Base-by-base conservation (phyloP, 2,797 vertebrate species). In the Chaetodon trifasciatus region DNA sequence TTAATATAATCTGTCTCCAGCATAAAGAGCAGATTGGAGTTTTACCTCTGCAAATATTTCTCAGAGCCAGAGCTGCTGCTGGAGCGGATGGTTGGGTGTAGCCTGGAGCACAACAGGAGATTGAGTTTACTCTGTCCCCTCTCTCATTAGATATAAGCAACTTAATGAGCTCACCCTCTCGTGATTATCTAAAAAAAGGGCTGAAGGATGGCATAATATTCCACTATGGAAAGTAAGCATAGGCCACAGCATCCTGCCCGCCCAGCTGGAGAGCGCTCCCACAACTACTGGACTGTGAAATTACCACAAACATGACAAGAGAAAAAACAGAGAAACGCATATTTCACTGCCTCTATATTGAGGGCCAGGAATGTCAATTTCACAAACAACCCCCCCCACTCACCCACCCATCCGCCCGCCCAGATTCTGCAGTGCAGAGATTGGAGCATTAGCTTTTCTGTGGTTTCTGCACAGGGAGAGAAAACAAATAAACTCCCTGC, bases 241-340 rank as follows among this genome's bases (percentile, higher is more conserved):
- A 70, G 74, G 46, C 73, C 6, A 15, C 42, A 71, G 50, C 57
- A 53, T 72, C 66, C 56, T 44, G 24, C 67, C 69, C 53, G 28
- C 79, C 75, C 76, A 57, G 74, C 78, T 83, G 80, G 70, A 79
- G 79, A 81, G 52, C 0, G 7, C 73, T 79, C 55, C 76, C 85
- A 81, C 57, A 40, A 84, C 91, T 76, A 77, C 74, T 83, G 82
- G 66, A 83, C 90, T 90, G 89, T 92, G 91, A 93, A 94, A 94
- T 92, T 86, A 91, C 86, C 82, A 88, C 88, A 91, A 91, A 92
- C 78, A 91, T 5, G 8, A 80, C 42, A 32, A 68, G 53, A 69
- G 57, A 11, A 58, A 52, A 80, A 75, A 57, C 78, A 72, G 73
- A 62, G 65, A 56, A 89, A 86, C 5, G n/a, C 58, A 44, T 62